phyloP scores from a whole-genome alignment of 30 jellyfish, hydroid and myxozoan species.

The Nemopilema nomurai region DNA sequence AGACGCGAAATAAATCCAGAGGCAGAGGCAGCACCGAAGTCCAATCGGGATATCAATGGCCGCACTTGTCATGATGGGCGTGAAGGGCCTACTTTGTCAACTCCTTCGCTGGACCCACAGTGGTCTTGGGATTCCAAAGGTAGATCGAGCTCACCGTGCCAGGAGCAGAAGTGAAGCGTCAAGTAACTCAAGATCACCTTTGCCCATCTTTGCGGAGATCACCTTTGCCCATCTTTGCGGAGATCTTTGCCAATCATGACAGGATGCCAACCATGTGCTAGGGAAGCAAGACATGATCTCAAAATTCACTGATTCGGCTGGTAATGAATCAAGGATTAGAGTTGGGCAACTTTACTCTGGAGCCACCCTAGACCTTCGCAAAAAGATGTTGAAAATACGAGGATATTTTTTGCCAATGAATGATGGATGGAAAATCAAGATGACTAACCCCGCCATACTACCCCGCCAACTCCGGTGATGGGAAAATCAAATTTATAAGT shows the following conservation, averaged over 20 bases:
- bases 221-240: not conserved
- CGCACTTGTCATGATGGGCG: not conserved
- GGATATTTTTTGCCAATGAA: not conserved
- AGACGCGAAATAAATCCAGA: constrained; percentile 28
- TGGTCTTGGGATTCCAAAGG: constrained; percentile 19
- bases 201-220: not conserved
- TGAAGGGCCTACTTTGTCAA: not conserved
- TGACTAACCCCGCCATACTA: not conserved
- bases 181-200: constrained; percentile 45
- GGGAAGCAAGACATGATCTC: constrained; percentile 18
- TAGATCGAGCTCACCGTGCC: constrained; percentile 25
- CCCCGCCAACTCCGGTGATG: not conserved
- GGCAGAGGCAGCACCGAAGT: constrained; percentile 21
- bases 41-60: constrained; percentile 1
- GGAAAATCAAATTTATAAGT: constrained; percentile 12
- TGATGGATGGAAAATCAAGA: constrained; percentile 16
- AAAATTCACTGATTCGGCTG: constrained; percentile 17
- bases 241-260: constrained; percentile 10
- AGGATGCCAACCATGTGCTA: constrained; percentile 38
- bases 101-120: not conserved
- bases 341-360: not conserved
- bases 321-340: constrained; percentile 32
- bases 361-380: not conserved
- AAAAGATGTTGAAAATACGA: not conserved
- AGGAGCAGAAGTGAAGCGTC: not conserved